Percentiles rank a stretch among this genome's conserved stretches.
These are phyloP conservation scores for Volucella inanis DNA, from an alignment of 2,888 invertebrate species.

Conservation along the genomic window DNA sequence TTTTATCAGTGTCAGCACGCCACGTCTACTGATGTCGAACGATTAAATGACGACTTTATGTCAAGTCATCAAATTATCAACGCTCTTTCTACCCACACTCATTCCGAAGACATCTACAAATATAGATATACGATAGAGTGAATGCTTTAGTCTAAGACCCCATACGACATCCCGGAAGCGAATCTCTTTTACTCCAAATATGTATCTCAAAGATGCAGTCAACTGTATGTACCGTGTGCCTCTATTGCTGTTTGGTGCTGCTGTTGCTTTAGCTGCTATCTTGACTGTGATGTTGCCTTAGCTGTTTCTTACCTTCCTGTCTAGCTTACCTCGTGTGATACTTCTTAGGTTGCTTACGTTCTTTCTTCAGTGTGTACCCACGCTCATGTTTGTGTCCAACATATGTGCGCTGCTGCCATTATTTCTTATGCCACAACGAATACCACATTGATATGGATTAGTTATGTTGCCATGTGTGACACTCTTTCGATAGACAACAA, in stretches of 20 bases:
- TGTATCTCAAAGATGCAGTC: constrained; percentile 70
- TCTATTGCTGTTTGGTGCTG: constrained; percentile 21
- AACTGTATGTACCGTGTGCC: constrained; percentile 66
- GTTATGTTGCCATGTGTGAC: constrained; percentile 73
- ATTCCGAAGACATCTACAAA: not conserved
- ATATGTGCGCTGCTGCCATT: constrained; percentile 67
- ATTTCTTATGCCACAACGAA: constrained; percentile 41
- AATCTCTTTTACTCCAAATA: constrained; percentile 71
- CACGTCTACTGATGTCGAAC: constrained; percentile 68
- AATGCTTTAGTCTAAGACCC: constrained; percentile 46
- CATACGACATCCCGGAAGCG: constrained; percentile 73
- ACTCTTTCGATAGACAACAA: constrained; percentile 72
- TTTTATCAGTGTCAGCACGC: constrained; percentile 65
- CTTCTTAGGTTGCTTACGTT: constrained; percentile 48
- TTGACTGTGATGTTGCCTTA: constrained; percentile 3
- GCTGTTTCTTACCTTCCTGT: constrained; percentile 34
- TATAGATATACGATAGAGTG: not conserved
- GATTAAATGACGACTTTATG: constrained; percentile 74
- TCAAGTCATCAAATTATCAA: constrained; percentile 74
- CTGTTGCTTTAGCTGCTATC: constrained; percentile 30
- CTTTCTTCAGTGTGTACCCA: constrained; percentile 71
- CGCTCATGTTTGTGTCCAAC: constrained; percentile 73
- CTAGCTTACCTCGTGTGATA: constrained; percentile 48
- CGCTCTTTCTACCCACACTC: constrained; percentile 69
- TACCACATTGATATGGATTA: constrained; percentile 63